Percentiles rank a stretch among this genome's conserved stretches.
Conservation (phyloP, 2,113 vertebrate genomes). For the Oreochromis niloticus region DNA sequence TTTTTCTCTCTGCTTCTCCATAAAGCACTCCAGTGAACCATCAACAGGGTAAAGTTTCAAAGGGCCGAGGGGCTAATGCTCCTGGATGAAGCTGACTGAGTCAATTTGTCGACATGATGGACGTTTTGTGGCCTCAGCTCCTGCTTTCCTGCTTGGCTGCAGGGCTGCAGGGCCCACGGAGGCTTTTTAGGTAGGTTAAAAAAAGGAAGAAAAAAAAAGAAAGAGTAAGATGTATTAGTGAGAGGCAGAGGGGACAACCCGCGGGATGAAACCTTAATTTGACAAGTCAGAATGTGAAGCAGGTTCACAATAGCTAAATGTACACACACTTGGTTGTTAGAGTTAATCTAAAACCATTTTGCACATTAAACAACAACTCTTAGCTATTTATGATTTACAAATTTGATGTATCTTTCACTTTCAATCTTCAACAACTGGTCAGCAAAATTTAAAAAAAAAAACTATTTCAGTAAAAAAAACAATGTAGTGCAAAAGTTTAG, state of each 20-base stretch:
- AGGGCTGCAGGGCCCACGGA: conserved; percentile 3
- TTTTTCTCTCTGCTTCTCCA: conserved; percentile 82
- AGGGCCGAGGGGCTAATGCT: conserved; percentile 23
- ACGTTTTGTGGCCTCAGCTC: conserved; percentile 9
- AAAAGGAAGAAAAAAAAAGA: not conserved
- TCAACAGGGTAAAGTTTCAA: conserved; percentile 64
- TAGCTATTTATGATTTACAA: not conserved
- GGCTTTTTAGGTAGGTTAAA: not conserved
- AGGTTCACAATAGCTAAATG: not conserved
- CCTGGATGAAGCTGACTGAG: conserved; percentile 37
- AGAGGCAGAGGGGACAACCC: not conserved
- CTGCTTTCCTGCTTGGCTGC: conserved; percentile 13
- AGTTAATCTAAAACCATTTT: not conserved
- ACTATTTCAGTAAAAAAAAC: not conserved
- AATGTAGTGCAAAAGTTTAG: not conserved
- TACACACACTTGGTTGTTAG: not conserved
- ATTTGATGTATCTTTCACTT: not conserved
- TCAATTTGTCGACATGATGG: conserved; percentile 62
- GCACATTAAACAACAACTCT: not conserved
- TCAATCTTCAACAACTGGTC: not conserved
- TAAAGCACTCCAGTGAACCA: conserved; percentile 43
- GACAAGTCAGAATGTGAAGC: not conserved
- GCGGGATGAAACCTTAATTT: not conserved
- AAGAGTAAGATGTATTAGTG: not conserved
- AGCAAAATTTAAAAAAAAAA: accelerated